Percentiles rank a stretch among this genome's conserved stretches.
Evolutionary conservation across 2,797 vertebrate genomes (phyloP).

Genomic region (Oryzias sinensis): DNA sequence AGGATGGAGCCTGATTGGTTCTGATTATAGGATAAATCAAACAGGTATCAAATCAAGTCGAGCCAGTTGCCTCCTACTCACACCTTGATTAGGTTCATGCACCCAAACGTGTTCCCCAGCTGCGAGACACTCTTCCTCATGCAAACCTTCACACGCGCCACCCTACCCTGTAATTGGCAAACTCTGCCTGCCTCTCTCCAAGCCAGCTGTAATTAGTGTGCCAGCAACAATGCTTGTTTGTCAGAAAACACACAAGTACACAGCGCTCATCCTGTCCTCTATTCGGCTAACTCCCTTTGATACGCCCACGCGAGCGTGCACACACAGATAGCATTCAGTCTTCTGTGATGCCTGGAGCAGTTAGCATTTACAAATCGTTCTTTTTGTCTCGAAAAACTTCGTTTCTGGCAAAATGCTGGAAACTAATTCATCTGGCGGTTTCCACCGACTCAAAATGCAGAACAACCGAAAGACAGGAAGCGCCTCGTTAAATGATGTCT

Average conservation of each 20-base stretch:
- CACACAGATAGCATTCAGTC: constrained; percentile 30
- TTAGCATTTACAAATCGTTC: constrained; percentile 57
- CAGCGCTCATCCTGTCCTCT: constrained; percentile 50
- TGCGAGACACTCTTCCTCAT: constrained; percentile 44
- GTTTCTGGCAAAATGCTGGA: constrained; percentile 38
- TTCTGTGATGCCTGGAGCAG: constrained; percentile 38
- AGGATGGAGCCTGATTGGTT: constrained; percentile 72
- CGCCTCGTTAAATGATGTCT: constrained; percentile 10
- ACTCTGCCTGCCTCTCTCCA: constrained; percentile 56
- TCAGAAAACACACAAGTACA: constrained; percentile 44
- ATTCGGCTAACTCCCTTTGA: constrained; percentile 59
- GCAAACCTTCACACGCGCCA: constrained; percentile 16
- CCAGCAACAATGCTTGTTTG: constrained; percentile 70
- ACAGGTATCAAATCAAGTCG: constrained; percentile 75
- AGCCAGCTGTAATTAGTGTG: constrained; percentile 71
- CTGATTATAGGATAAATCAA: constrained; percentile 77
- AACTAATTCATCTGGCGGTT: constrained; percentile 32
- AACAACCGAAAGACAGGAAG: constrained; percentile 2
- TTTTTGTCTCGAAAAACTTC: constrained; percentile 42
- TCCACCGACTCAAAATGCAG: constrained; percentile 22
- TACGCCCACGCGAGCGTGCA: constrained; percentile 41
- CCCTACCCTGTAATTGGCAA: constrained; percentile 67
- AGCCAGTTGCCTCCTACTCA: constrained; percentile 69
- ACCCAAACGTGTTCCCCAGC: constrained; percentile 63
- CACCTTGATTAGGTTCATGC: constrained; percentile 74